Conservation (phyloP, 2,888 invertebrate species). For the Sylvicola cinctus region DNA sequence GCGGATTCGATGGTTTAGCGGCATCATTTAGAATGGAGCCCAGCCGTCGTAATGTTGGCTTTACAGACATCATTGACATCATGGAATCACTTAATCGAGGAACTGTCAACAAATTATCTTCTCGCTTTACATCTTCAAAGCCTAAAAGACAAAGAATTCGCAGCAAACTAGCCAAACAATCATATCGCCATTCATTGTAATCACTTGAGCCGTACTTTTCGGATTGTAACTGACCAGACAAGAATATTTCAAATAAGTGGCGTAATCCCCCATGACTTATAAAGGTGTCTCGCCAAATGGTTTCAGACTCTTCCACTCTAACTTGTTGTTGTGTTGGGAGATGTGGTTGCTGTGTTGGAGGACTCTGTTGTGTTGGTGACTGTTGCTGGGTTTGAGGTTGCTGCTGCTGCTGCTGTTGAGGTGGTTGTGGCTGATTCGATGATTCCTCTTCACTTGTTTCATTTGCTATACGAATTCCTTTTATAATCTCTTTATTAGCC, state of each 20-base stretch:
- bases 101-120: constrained; percentile 37
- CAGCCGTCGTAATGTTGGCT: constrained; percentile 60
- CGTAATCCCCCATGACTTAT: constrained; percentile 72
- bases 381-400: not conserved
- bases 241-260: constrained; percentile 78
- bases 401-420: too few species aligned
- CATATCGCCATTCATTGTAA: constrained; percentile 71
- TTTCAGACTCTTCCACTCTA: not conserved
- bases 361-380: not conserved
- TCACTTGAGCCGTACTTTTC: constrained; percentile 42
- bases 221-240: constrained; percentile 60
- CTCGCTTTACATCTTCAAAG: constrained; percentile 31
- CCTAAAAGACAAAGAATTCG: constrained; percentile 75
- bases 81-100: constrained; percentile 54
- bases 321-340: not conserved
- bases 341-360: not conserved
- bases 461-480: not conserved
- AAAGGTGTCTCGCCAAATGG: constrained; percentile 54
- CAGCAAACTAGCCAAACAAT: constrained; percentile 71
- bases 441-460: not conserved
- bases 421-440: not conserved
- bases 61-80: constrained; percentile 68
- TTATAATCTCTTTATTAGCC: not conserved
- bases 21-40: constrained; percentile 79
- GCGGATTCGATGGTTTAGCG: constrained; percentile 54